Base-by-base conservation (phyloP, 2,797 vertebrate species). In the Dermochelys coriacea region DNA sequence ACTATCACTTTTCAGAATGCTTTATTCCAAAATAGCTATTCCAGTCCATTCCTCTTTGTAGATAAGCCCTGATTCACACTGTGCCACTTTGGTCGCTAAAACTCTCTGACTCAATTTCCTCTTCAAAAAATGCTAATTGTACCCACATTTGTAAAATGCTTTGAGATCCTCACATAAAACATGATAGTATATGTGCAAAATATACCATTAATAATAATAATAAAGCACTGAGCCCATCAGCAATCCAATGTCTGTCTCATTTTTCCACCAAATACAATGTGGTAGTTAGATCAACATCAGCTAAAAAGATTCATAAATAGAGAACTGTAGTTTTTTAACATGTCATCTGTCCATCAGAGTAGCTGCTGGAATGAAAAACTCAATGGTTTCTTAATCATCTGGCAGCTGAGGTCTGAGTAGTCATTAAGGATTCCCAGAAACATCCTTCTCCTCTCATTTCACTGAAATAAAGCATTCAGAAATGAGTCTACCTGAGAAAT, bases 381-480 rank as follows among this genome's bases (percentile, higher is more conserved):
- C n/a, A 84, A 27, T 1, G 3, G 45, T 77, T 75, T 54, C 45
- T 68, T 87, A 82, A 74, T 71, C 12, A 78, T 10, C 29, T 34
- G 14, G 8, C 34, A 78, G 37, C 27, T 85, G 29, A 92, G 12
- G 25, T 18, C 18, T 79, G 57, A 88, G 61, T 88, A 93, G 50
- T 90, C 29, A 86, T 94, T 95, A 92, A 94, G 61, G 71, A 88
- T 94, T 94, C 92, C 89, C 34, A 85, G 82, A 90, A 95, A 95
- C 61, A 54, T 55, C 6, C 54, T 88, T 84, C 47, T 95, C 79
- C 83, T 25, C 77, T 93, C 34, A 41, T 92, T 96, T 94, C 75
- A n/a, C 61, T 93, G 57, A 94, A 84, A 94, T 78, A 61, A 90
- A 93, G 51, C 94, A 61, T 82, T 94, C 47, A 80, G 41, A 96